Conservation (phyloP, 1,140 invertebrate species). For the Macrostomum lignano region DNA sequence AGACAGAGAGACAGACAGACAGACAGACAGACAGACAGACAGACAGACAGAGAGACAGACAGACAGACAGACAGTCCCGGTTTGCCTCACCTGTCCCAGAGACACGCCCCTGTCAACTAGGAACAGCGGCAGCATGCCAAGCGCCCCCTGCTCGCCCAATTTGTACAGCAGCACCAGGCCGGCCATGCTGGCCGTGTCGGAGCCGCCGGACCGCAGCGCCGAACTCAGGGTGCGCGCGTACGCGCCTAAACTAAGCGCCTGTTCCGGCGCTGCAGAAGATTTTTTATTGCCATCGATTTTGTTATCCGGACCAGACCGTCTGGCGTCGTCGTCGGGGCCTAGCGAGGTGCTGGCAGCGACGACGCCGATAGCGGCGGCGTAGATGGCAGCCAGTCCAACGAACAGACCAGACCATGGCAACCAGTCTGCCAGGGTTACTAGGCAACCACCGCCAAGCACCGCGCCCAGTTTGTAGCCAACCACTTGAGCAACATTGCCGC, state of each 20-base stretch:
- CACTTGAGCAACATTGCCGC: slow-evolving; percentile 29
- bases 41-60: too few relatives aligned
- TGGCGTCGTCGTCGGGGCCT: slow-evolving; percentile 9
- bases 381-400: slow-evolving; percentile 8
- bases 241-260: too few relatives aligned
- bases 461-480: slow-evolving; percentile 29
- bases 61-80: slow-evolving; percentile 23
- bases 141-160: slow-evolving; percentile 20
- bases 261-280: background rate
- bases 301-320: slow-evolving; percentile 11
- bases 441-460: slow-evolving; percentile 22
- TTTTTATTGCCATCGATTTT: background rate
- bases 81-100: slow-evolving; percentile 24
- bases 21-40: too few relatives aligned
- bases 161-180: background rate
- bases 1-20: too few relatives aligned
- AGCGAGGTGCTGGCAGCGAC: slow-evolving; percentile 12
- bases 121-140: slow-evolving; percentile 25
- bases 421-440: slow-evolving; percentile 8
- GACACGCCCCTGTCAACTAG: slow-evolving; percentile 25
- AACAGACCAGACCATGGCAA: slow-evolving; percentile 9
- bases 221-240: too few relatives aligned
- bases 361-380: slow-evolving; percentile 10
- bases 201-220: too few relatives aligned
- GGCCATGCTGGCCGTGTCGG: background rate